Evolutionary conservation across 2,113 vertebrate species (phyloP).

Genomic region (Chaetodon trifascialis): DNA sequence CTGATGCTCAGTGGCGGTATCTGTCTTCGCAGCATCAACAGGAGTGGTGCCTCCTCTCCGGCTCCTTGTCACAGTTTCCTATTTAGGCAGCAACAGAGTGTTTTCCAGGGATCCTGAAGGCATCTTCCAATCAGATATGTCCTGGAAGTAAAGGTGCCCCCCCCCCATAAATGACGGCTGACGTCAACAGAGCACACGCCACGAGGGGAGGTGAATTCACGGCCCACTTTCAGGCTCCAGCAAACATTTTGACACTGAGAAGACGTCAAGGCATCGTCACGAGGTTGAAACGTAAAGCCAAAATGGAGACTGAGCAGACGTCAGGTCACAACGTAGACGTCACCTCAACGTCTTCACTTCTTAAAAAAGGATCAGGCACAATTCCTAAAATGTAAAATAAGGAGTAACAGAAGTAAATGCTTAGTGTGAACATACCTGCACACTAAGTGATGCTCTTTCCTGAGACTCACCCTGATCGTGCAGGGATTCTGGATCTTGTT

Average conservation of each 20-base stretch:
- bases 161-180: neutral
- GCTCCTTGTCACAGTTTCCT: slow-evolving; percentile 36
- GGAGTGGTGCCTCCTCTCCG: neutral
- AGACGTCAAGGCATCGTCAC: too few relatives aligned
- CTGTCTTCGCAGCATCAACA: slow-evolving; percentile 21
- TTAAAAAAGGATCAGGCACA: too few relatives aligned
- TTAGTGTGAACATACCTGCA: neutral
- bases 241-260: too few relatives aligned
- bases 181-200: neutral
- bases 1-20: slow-evolving; percentile 37
- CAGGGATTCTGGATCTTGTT: slow-evolving; percentile 11
- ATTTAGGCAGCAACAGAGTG: slow-evolving; percentile 30
- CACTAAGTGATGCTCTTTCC: neutral
- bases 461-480: neutral
- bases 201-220: neutral
- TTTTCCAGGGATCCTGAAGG: neutral
- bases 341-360: too few relatives aligned
- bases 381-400: too few relatives aligned
- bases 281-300: too few relatives aligned
- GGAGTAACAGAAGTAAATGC: too few relatives aligned
- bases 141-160: neutral
- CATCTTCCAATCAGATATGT: neutral
- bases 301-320: too few relatives aligned
- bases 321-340: too few relatives aligned
- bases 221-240: neutral